Base-by-base conservation (phyloP, 2,888 invertebrate genomes). In the Megaustenia siamemsis region DNA sequence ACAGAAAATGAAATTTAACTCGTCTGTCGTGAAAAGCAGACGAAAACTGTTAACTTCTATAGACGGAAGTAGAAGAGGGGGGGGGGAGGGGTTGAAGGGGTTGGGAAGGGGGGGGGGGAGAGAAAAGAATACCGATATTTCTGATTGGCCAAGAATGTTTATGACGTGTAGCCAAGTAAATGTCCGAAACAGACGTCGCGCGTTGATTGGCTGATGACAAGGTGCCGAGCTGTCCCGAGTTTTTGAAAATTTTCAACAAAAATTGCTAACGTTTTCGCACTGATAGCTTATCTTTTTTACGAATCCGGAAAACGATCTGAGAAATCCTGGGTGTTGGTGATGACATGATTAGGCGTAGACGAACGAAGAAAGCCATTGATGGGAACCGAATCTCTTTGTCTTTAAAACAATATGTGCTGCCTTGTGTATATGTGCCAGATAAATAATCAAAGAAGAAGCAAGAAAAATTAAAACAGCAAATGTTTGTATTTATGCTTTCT, bases 181-280 rank as follows among this genome's bases (percentile, higher is more conserved):
- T 76, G 76, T 53, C 76, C 53, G 56, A 53, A 77, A 60, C 76
- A 77, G 38, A 77, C n/a, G 24, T n/a, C 32, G 38, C 53, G 8
- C 40, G 56, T 12, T 60, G 76, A 77, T 60, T 77, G 76, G 76
- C n/a, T 77, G n/a, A 35, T 35, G 56, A 56, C 76, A 60, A 77
- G 76, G 56, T 77, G 76, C 53, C 76, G 38, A 60, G 76, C 56
- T 77, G 76, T 77, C 76, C 53, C 76, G 24, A 40, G 38, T 24
- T 40, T 60, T 56, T 35, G 75, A 35, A 60, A 40, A n/a, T 24
- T n/a, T 21, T 60, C 21, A 60, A 76, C n/a, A 35, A 77, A 60
- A 77, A 77, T 38, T 24, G 38, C 53, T 35, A 56, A 40, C 53
- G 35, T 24, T 35, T 76, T 49, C 53, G 53, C 76, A 76, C 35